A percentile compares a stretch with the other conserved stretches of the same genome.
Conservation (phyloP, 92 coral and sea anemone species). For the Epizoanthus rinbou region DNA sequence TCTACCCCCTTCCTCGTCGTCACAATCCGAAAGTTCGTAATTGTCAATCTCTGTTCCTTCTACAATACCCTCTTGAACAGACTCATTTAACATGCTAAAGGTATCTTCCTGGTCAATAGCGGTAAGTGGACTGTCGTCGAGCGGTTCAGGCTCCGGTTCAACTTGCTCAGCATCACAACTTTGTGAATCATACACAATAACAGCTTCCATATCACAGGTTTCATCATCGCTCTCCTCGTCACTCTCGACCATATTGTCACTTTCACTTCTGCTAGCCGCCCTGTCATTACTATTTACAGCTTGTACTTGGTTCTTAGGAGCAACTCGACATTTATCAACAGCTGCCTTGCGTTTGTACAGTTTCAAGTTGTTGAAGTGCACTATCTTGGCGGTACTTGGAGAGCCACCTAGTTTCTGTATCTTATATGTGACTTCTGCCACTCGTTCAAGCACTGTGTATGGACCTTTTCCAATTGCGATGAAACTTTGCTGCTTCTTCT, state of each 20-base stretch:
- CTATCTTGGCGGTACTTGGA: slow-evolving; percentile 32
- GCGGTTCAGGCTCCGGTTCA: slow-evolving; percentile 1
- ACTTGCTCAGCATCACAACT: slow-evolving; percentile 26
- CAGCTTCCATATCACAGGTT: slow-evolving; percentile 12
- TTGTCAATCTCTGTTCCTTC: slow-evolving; percentile 6
- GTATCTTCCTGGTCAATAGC: neutral
- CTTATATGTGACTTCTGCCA: slow-evolving; percentile 58
- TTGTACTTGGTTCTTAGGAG: slow-evolving; percentile 19
- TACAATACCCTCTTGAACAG: slow-evolving; percentile 2
- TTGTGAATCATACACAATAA: slow-evolving; percentile 11
- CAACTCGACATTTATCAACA: slow-evolving; percentile 15
- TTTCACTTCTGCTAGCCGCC: slow-evolving; percentile 18
- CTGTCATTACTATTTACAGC: slow-evolving; percentile 8
- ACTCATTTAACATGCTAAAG: slow-evolving; percentile 18
- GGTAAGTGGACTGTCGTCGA: neutral
- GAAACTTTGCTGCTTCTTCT: slow-evolving; percentile 58
- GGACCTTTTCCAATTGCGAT: slow-evolving; percentile 61
- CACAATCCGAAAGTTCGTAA: slow-evolving; percentile 12
- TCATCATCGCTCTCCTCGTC: slow-evolving; percentile 20
- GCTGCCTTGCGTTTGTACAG: slow-evolving; percentile 50
- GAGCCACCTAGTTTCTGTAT: slow-evolving; percentile 47
- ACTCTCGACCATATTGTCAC: slow-evolving; percentile 18
- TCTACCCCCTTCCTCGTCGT: slow-evolving; percentile 28
- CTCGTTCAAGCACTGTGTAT: slow-evolving; percentile 48
- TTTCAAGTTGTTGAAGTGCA: slow-evolving; percentile 55